Conservation (phyloP, 1,140 invertebrate genomes). For the Papilio aristodemus region DNA sequence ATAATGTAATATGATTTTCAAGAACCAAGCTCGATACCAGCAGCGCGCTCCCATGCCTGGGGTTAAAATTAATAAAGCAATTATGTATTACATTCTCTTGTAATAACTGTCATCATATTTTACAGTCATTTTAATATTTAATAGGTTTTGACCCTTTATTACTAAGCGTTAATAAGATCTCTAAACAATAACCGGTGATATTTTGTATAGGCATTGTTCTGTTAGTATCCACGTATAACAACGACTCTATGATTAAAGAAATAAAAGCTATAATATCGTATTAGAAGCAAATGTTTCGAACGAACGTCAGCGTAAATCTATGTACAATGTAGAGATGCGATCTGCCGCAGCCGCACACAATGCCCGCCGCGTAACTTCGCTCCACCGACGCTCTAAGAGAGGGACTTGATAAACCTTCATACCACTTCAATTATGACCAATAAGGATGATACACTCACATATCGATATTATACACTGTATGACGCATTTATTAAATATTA, state of each 20-base stretch:
- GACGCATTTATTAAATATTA: background rate
- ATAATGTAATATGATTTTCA: background rate
- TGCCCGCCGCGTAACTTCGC: constrained; percentile 39
- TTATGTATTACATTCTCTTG: too few relatives aligned
- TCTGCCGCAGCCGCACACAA: constrained; percentile 48
- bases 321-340: constrained; percentile 49
- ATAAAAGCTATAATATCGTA: background rate
- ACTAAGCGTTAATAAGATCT: background rate
- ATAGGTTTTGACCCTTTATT: too few relatives aligned
- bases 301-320: constrained; percentile 41
- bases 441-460: background rate
- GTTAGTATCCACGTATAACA: background rate
- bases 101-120: too few relatives aligned
- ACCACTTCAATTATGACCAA: constrained; percentile 41
- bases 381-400: constrained; percentile 51
- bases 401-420: constrained; percentile 48
- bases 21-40: too few relatives aligned
- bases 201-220: constrained; percentile 11
- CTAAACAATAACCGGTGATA: constrained; percentile 5
- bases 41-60: too few relatives aligned
- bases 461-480: background rate
- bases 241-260: background rate
- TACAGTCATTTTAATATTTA: too few relatives aligned
- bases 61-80: too few relatives aligned
- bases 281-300: background rate